These are phyloP conservation scores for Drosophila barbarae DNA, from an alignment of 2,888 invertebrate genomes.

Conservation along the genomic window DNA sequence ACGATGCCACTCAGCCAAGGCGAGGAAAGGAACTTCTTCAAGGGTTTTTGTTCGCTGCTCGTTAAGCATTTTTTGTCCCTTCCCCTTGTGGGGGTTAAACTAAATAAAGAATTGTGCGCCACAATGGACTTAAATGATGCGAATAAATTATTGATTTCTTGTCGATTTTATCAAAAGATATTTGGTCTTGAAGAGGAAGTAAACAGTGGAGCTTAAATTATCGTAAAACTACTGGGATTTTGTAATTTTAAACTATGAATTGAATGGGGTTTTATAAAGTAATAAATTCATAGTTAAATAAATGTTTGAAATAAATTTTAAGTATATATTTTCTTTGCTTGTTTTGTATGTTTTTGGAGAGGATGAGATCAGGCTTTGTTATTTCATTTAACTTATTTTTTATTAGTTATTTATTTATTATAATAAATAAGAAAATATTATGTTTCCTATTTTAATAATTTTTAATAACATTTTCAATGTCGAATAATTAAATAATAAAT, in stretches of 20 bases:
- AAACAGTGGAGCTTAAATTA: slow-evolving; percentile 12
- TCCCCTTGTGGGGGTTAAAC: slow-evolving; percentile 49
- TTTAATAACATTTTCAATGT: too few relatives aligned
- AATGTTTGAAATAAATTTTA: background rate
- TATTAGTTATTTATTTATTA: background rate
- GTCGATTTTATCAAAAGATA: slow-evolving; percentile 14
- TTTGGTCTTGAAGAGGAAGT: background rate
- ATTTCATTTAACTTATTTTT: background rate
- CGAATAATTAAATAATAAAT: too few relatives aligned
- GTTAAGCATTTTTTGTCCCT: slow-evolving; percentile 38
- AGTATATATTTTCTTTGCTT: too few relatives aligned
- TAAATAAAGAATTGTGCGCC: slow-evolving; percentile 56
- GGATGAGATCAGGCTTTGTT: too few relatives aligned
- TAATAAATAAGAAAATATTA: background rate
- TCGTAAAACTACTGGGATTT: background rate
- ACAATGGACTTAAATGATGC: slow-evolving; percentile 56
- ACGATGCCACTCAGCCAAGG: slow-evolving; percentile 34
- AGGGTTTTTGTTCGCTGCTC: slow-evolving; percentile 42
- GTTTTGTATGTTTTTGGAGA: too few relatives aligned
- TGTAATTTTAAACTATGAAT: background rate
- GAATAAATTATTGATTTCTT: slow-evolving; percentile 63
- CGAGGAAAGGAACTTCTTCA: slow-evolving; percentile 15
- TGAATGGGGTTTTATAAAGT: background rate
- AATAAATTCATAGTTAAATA: background rate
- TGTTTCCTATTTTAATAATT: too few relatives aligned